Conservation (phyloP, 2,113 vertebrate species). For the Oncorhynchus mykiss region DNA sequence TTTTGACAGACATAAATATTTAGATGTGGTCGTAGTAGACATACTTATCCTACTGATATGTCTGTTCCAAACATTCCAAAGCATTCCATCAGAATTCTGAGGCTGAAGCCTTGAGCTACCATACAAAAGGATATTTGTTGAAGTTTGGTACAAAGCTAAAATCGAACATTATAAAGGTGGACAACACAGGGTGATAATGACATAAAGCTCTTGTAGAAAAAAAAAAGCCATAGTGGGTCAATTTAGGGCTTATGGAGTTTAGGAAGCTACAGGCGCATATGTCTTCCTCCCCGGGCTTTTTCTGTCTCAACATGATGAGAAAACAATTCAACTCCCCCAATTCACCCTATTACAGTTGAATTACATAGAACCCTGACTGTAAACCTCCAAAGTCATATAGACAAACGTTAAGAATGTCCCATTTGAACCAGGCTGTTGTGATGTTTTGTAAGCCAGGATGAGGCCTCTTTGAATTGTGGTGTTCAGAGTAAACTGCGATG, state of each 20-base stretch:
- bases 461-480: no score
- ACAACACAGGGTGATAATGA: no score
- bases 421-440: conserved; percentile 20
- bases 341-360: not conserved
- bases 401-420: not conserved
- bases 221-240: not conserved
- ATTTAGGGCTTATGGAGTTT: not conserved
- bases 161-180: not conserved
- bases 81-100: no score
- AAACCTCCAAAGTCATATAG: not conserved
- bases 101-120: no score
- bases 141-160: not conserved
- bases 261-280: not conserved
- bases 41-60: no score
- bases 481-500: conserved; percentile 24
- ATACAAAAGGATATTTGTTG: not conserved
- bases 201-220: not conserved
- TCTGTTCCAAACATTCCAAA: no score
- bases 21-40: no score
- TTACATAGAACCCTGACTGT: not conserved
- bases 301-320: not conserved
- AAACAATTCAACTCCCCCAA: not conserved
- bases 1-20: no score
- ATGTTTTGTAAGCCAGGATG: not conserved
- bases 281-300: not conserved